Evolutionary conservation across 2,113 vertebrate species (phyloP).

Genomic region (Scopus umbretta): DNA sequence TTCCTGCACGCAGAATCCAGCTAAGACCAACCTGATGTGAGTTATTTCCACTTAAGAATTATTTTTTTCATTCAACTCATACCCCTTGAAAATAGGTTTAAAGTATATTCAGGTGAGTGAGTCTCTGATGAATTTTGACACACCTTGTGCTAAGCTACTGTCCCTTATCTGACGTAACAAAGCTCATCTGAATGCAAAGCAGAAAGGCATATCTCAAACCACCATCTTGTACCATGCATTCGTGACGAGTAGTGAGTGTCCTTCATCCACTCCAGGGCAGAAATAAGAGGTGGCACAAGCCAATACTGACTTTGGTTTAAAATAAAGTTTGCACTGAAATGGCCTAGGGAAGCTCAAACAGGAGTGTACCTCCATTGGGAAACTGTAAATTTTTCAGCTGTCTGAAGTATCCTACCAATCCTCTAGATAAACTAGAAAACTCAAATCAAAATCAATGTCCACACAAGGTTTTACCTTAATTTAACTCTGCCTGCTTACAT

Average conservation of each 20-base stretch:
- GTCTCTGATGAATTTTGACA: not conserved
- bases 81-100: not conserved
- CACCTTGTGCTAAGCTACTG: not conserved
- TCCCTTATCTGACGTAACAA: not conserved
- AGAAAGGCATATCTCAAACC: not conserved
- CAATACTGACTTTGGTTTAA: not conserved
- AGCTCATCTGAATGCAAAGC: not conserved
- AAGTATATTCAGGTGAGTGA: not conserved
- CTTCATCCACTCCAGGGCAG: not conserved
- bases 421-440: not conserved
- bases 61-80: not conserved
- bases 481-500: not conserved
- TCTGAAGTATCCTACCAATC: not conserved
- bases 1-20: not conserved
- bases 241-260: not conserved
- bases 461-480: not conserved
- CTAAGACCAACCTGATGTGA: not conserved
- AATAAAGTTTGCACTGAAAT: not conserved
- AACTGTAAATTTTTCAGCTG: not conserved
- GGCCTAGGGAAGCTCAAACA: not conserved
- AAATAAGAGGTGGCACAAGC: not conserved
- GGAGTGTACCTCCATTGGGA: rapidly evolving
- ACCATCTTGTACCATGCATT: not conserved
- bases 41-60: not conserved
- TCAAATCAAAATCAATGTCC: not conserved